Percentiles rank a stretch among this genome's conserved stretches.
phyloP scores from a whole-genome alignment of 2,113 vertebrate species.

The Tichodroma muraria region DNA sequence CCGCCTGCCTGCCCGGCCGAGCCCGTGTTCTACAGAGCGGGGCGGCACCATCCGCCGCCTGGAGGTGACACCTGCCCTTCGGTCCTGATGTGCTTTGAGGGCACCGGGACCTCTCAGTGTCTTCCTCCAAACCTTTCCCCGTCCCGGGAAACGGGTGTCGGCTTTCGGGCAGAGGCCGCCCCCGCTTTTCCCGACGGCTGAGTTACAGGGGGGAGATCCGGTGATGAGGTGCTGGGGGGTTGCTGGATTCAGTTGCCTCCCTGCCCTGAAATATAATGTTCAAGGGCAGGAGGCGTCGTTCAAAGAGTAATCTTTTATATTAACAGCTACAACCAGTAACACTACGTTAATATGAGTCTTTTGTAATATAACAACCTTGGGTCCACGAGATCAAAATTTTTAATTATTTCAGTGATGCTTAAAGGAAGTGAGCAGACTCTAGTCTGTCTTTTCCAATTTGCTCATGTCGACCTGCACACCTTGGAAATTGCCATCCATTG shows the following conservation, averaged over 20 bases:
- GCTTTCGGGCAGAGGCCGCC: rapidly evolving
- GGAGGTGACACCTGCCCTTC: neutral
- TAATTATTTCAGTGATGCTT: neutral
- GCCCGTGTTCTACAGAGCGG: too few species aligned
- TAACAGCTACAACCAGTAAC: neutral
- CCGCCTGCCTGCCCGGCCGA: neutral
- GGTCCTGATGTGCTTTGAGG: neutral
- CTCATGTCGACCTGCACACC: neutral
- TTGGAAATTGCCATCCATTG: neutral
- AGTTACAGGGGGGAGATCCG: rapidly evolving
- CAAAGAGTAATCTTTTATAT: neutral
- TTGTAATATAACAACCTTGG: neutral
- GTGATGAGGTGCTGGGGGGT: neutral
- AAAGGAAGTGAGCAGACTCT: neutral
- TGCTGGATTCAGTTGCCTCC: neutral
- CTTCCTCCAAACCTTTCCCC: neutral
- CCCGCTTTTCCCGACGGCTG: neutral
- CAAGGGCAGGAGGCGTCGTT: neutral
- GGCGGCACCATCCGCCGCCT: neutral
- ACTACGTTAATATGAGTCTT: neutral
- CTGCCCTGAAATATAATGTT: neutral
- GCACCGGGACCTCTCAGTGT: rapidly evolving
- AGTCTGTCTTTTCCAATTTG: neutral
- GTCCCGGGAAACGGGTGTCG: too few species aligned
- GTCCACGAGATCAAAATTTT: neutral